Evolutionary conservation across 2,888 invertebrate genomes (phyloP).

Genomic region (Trypoxylon attenuatum): DNA sequence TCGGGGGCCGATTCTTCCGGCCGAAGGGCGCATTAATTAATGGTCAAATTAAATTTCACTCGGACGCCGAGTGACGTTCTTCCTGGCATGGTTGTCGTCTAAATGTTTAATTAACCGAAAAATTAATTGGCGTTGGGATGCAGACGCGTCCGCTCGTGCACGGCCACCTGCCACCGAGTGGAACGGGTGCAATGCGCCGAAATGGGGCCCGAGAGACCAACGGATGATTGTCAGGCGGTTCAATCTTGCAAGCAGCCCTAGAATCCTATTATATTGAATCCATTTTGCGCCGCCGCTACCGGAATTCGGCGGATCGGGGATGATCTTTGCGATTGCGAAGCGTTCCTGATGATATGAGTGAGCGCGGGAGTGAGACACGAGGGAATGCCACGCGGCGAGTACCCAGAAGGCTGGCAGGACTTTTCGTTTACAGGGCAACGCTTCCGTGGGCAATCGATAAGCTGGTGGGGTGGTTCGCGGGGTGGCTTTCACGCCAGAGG

Average conservation of each 20-base stretch:
- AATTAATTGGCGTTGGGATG: conserved; percentile 39
- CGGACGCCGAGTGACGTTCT: conserved; percentile 27
- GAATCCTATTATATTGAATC: no score
- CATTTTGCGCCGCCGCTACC: no score
- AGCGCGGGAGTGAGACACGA: background rate
- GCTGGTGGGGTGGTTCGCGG: conserved; percentile 19
- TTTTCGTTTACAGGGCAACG: conserved; percentile 42
- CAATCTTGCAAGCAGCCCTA: background rate
- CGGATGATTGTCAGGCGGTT: background rate
- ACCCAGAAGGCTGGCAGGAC: conserved; percentile 12
- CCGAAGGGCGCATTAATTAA: conserved; percentile 38
- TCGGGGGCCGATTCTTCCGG: conserved; percentile 5
- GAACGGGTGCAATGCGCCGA: background rate
- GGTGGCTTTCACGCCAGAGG: conserved; percentile 13
- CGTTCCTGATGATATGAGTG: no score
- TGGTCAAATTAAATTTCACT: conserved; percentile 42
- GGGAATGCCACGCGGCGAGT: background rate
- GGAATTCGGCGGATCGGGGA: no score
- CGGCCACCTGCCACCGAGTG: background rate
- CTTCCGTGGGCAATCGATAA: conserved; percentile 43
- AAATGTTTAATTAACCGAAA: conserved; percentile 45
- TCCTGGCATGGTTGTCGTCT: no score
- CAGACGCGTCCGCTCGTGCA: conserved; percentile 20
- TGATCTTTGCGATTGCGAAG: no score
- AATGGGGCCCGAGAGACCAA: background rate